Conservation (phyloP, 2,113 vertebrate genomes). For the Merops nubicus region DNA sequence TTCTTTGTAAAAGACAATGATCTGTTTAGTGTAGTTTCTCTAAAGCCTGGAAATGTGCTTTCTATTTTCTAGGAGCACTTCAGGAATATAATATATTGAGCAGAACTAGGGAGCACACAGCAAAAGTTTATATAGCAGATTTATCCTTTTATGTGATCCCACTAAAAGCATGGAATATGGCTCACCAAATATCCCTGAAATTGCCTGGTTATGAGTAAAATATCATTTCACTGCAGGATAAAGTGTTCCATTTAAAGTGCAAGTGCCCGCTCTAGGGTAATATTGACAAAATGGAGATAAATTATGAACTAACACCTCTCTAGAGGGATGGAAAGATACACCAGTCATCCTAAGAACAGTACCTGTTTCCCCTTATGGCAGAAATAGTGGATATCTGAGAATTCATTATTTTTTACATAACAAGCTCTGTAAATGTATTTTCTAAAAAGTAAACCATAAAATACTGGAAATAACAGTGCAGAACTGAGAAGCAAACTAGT, state of each 20-base stretch:
- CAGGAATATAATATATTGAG: neutral
- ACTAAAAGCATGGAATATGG: conserved; percentile 17
- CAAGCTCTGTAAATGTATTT: neutral
- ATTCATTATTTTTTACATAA: conserved; percentile 1
- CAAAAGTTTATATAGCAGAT: neutral
- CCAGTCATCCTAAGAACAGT: neutral
- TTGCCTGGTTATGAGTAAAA: conserved; percentile 2
- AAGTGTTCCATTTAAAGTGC: conserved; percentile 27
- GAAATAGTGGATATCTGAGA: neutral
- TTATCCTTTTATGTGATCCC: conserved; percentile 19
- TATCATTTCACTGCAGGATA: conserved; percentile 25
- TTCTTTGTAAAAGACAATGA: neutral
- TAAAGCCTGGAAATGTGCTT: neutral
- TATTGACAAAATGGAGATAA: conserved; percentile 25
- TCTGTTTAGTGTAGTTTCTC: neutral
- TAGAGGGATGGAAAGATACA: neutral
- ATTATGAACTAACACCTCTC: conserved; percentile 19
- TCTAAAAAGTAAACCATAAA: neutral
- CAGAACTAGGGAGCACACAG: neutral
- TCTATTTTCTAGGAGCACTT: neutral
- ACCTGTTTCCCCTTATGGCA: neutral
- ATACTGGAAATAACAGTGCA: neutral
- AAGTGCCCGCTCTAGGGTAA: neutral
- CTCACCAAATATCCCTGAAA: conserved; percentile 24
- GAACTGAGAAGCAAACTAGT: neutral